Evolutionary conservation across 2,797 vertebrate genomes (phyloP).

Genomic region (Parauchenoglanis ngamensis): DNA sequence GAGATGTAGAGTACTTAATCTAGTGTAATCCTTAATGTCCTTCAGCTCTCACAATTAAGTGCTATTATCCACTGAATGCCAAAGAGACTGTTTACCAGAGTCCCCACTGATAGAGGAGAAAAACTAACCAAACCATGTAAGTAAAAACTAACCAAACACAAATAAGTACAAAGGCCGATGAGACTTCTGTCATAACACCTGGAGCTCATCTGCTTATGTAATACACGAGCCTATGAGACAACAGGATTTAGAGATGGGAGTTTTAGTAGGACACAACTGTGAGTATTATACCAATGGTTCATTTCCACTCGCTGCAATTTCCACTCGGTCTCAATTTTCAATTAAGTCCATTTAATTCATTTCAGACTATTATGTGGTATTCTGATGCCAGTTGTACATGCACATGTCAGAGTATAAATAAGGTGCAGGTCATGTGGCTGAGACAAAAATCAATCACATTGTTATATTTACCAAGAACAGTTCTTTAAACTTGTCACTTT

Average conservation of each 20-base stretch:
- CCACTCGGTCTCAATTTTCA: background rate
- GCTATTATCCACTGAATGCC: conserved; percentile 22
- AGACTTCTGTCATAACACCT: conserved; percentile 27
- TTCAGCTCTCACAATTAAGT: conserved; percentile 27
- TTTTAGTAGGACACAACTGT: conserved; percentile 10
- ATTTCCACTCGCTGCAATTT: background rate
- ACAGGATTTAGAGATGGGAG: background rate
- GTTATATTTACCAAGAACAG: background rate
- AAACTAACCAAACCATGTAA: conserved; percentile 22
- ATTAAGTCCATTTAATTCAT: background rate
- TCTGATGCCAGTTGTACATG: background rate
- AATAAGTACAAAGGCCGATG: background rate
- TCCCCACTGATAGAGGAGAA: conserved; percentile 9
- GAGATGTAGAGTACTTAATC: conserved; percentile 36
- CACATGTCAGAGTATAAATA: background rate
- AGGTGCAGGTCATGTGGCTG: background rate
- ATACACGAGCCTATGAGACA: conserved; percentile 9
- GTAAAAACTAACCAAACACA: too few relatives aligned
- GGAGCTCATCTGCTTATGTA: conserved; percentile 27
- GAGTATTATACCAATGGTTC: background rate
- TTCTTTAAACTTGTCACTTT: background rate
- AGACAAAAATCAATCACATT: background rate
- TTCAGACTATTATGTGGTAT: background rate
- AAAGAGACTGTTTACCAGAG: conserved; percentile 20
- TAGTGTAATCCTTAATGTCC: conserved; percentile 30